These are phyloP conservation scores for Drosophila dunni DNA, from an alignment of 1,140 invertebrate genomes.

Conservation along the genomic window DNA sequence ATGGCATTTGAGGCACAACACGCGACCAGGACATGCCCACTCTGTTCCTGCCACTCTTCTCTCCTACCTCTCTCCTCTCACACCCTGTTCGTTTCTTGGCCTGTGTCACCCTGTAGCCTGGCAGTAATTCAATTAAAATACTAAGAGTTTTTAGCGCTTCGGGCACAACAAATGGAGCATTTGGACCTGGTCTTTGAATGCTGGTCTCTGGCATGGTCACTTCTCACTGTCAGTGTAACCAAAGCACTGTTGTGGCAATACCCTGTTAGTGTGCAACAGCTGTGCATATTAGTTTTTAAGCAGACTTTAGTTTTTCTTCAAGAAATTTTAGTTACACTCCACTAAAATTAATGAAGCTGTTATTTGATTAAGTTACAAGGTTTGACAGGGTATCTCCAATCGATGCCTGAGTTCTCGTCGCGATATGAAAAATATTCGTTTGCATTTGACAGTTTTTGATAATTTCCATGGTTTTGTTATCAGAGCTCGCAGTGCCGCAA, in stretches of 20 bases:
- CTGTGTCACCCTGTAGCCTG: slow-evolving; percentile 4
- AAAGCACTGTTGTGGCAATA: slow-evolving; percentile 13
- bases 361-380: no score
- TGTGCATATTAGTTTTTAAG: not conserved
- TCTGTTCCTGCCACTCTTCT: not conserved
- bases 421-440: not conserved
- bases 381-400: slow-evolving; percentile 11
- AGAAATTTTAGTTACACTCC: no score
- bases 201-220: slow-evolving; percentile 16
- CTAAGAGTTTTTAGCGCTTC: slow-evolving; percentile 60
- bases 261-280: slow-evolving; percentile 1
- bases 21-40: slow-evolving; percentile 59
- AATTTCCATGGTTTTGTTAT: slow-evolving; percentile 21
- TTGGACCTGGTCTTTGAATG: slow-evolving; percentile 6
- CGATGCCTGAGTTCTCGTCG: not conserved
- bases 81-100: not conserved
- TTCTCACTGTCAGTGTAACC: slow-evolving; percentile 23
- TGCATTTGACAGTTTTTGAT: slow-evolving; percentile 34
- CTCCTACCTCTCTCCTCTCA: not conserved
- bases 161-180: slow-evolving; percentile 65
- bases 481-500: slow-evolving; percentile 11
- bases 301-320: no score
- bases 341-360: no score
- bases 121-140: slow-evolving; percentile 80
- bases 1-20: slow-evolving; percentile 62